Base-by-base conservation (phyloP, 2,797 vertebrate genomes). In the Semaprochilodus insignis region DNA sequence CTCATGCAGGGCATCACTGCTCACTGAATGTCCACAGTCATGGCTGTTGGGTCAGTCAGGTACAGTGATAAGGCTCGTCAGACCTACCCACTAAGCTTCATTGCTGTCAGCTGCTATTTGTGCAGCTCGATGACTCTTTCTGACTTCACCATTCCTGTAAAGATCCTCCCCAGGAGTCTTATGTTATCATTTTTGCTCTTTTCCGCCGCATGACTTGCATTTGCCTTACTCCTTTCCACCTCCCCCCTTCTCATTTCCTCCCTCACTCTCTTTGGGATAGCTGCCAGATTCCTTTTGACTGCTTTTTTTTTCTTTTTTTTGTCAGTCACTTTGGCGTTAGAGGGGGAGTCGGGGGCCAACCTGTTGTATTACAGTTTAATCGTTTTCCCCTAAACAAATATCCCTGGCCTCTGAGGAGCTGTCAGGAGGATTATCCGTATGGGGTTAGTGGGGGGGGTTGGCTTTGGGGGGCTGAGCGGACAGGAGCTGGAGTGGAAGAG, bases 371-470 rank as follows among this genome's bases (percentile, higher is more conserved):
- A 83, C 74, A 85, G 48, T 88, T 83, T 86, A 87, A 86, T 88
- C 70, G 40, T 81, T 81, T 88, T 80, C 73, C 66, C 54, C 83
- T 85, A 83, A 86, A 87, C 85, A 87, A 84, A 87, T 84, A 87
- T 83, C 71, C 2, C 71, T 25, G 73, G 60, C 81, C 83, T 86
- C 79, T 36, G 31, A 15, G 57, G 83, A 82, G 66, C 83, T 74
- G 83, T 78, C 83, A 78, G 83, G 78, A 77, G 83, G 83, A 87
- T 86, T 84, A 86, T 77, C 36, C 25, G 55, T 36, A 5, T n/a
- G 55, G 23, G 69, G n/a, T n/a, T n/a, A n/a, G n/a, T n/a, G n/a
- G 67, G 40, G 60, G 44, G 13, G 60, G 23, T 73, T 21, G 15
- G 31, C 14, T 25, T 72, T 59, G 78, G 75, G 55, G 48, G 54